Conservation (phyloP, 2,888 invertebrate species). For the Ormia ochracea region DNA sequence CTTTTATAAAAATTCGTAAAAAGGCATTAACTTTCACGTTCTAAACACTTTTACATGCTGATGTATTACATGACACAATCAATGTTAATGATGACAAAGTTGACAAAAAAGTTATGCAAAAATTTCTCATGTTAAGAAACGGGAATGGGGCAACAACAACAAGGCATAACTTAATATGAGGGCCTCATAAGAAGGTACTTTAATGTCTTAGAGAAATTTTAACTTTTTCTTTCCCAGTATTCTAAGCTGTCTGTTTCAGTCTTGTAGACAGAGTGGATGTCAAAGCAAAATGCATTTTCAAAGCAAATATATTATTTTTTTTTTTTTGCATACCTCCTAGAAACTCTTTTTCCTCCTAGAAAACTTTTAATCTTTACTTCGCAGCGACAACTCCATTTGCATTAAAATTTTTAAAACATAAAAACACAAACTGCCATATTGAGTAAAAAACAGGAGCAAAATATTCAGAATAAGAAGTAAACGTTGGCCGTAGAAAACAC, state of each 20-base stretch:
- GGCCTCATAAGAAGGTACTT: not conserved
- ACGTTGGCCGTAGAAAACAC: conserved; percentile 30
- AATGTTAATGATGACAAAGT: conserved; percentile 60
- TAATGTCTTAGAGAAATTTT: not conserved
- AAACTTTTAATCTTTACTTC: not conserved
- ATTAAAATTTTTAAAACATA: conserved; percentile 28
- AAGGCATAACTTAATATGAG: not conserved
- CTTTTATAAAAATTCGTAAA: not conserved
- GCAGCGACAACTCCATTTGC: conserved; percentile 33
- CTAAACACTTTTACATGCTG: conserved; percentile 49
- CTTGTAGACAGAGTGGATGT: no score
- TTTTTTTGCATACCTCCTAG: no score
- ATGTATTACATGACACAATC: conserved; percentile 59
- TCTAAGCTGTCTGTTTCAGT: no score
- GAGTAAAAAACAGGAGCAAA: conserved; percentile 1
- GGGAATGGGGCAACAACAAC: not conserved
- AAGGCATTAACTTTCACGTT: conserved; percentile 32
- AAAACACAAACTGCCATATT: conserved; percentile 21
- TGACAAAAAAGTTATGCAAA: conserved; percentile 46
- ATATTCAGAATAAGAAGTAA: conserved; percentile 27
- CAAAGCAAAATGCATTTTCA: no score
- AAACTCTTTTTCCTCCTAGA: no score
- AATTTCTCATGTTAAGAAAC: not conserved
- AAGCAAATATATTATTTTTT: no score
- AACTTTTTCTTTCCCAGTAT: not conserved